phyloP scores from a whole-genome alignment of 2,113 vertebrate genomes.

The Pyrgilauda ruficollis region DNA sequence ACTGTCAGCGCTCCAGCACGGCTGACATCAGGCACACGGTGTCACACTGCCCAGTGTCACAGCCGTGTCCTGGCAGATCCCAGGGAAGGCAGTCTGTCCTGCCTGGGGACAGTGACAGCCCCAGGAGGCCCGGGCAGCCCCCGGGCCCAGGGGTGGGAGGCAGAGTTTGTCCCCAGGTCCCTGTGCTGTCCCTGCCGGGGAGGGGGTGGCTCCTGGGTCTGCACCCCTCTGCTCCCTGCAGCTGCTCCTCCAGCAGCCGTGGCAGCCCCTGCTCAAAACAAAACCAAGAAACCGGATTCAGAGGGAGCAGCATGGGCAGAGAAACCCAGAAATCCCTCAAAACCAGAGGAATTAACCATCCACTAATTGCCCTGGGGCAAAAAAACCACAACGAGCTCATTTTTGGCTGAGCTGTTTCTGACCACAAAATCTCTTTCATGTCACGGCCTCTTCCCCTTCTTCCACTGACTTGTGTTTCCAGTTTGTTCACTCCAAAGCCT shows the following conservation, averaged over 20 bases:
- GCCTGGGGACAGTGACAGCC: rapidly evolving
- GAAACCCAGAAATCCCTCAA: not conserved
- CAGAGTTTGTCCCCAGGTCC: not conserved
- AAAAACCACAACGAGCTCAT: not conserved
- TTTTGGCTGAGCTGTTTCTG: constrained; percentile 9
- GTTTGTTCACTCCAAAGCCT: constrained; percentile 46
- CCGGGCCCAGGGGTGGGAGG: not conserved
- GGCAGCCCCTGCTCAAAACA: not conserved
- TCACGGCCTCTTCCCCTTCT: not conserved
- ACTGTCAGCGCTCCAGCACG: not conserved
- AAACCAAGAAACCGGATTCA: not conserved
- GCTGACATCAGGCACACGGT: not conserved
- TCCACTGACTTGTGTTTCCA: constrained; percentile 52
- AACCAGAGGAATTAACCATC: not conserved
- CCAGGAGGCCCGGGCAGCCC: too few relatives aligned
- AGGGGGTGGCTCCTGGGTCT: rapidly evolving
- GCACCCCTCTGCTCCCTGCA: not conserved
- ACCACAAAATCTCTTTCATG: constrained; percentile 4
- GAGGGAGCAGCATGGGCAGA: not conserved
- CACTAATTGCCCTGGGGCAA: not conserved
- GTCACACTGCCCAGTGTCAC: not conserved
- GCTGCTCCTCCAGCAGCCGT: not conserved
- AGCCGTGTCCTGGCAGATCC: not conserved
- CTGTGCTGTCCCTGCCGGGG: not conserved
- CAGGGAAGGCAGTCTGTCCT: not conserved